Evolutionary conservation across 1,140 invertebrate species (phyloP), one percentile per base, ranked within the genome.

Genomic region (Panonychus citri): DNA sequence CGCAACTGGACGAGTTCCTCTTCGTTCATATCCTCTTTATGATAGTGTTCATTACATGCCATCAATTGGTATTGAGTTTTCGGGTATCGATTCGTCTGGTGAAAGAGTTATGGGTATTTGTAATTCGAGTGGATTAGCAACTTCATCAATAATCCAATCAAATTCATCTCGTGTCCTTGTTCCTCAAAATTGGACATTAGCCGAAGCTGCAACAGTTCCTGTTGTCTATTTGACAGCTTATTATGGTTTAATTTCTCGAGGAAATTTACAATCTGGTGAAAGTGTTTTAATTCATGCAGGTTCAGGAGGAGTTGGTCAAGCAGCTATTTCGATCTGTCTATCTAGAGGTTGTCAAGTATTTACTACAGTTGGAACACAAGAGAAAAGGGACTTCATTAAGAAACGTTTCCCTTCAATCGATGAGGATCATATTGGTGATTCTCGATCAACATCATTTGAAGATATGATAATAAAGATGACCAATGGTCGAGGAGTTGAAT

Each of bases 91-190:
- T 60, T 37, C 34, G 17, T 68, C 73, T 0, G 90, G 89, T 17
- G 72, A 74, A 49, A 74, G 86, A 59, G 80, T 95, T 0, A 96
- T 96, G 91, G 91, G 90, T 55, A 82, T 95, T 75, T 78, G 95
- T 1, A 76, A 80, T 17, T 85, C 87, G 4, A 79, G 81, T 65
- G 87, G 87, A 53, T 70, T 96, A 48, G 91, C 91, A 7, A 94
- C 89, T 3, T 81, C 80, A 75, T 77, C 37, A 81, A 89, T 71
- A 75, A 77, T 28, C 73, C 75, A 15, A 93, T 94, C 71, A 73
- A 89, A 19, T n/a, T n/a, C n/a, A n/a, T n/a, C n/a, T n/a, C n/a
- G n/a, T n/a, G 96, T 90, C 90, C 74, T 82, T 62, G 79, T 96
- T 37, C 90, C 90, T 0, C 75, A 80, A 0, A 74, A 78, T 27